Conservation (phyloP, 2,888 invertebrate species). For the Aspidapion aeneum region DNA sequence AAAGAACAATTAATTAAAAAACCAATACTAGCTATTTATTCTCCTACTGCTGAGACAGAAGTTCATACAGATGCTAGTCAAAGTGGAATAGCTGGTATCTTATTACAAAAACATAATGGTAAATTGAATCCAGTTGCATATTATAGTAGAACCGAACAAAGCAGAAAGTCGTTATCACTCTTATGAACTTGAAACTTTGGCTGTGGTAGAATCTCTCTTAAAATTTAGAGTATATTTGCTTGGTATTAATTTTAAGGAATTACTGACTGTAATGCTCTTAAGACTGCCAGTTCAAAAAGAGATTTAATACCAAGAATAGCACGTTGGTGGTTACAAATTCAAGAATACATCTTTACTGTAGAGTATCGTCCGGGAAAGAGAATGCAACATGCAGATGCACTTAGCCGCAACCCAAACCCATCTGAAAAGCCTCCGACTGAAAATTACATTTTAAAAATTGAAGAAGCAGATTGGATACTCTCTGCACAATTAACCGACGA, state of each 20-base stretch:
- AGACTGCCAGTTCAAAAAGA: background rate
- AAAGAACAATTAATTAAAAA: too few relatives aligned
- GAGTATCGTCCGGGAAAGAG: background rate
- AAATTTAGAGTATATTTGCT: background rate
- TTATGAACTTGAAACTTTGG: too few relatives aligned
- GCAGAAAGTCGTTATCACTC: too few relatives aligned
- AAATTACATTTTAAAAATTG: slow-evolving; percentile 3
- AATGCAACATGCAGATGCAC: background rate
- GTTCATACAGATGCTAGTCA: too few relatives aligned
- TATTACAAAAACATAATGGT: too few relatives aligned
- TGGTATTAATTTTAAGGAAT: background rate
- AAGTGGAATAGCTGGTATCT: too few relatives aligned
- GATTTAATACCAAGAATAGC: background rate
- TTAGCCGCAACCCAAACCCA: background rate
- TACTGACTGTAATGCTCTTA: background rate
- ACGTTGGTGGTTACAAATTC: background rate
- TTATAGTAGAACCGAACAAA: too few relatives aligned
- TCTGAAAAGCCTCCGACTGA: background rate
- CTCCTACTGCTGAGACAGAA: too few relatives aligned
- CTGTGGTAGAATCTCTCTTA: too few relatives aligned
- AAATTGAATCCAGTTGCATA: too few relatives aligned
- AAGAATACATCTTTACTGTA: background rate
- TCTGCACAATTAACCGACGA: slow-evolving; percentile 2
- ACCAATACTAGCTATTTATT: too few relatives aligned
- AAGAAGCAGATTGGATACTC: slow-evolving; percentile 14